Evolutionary conservation across 2,797 vertebrate genomes (phyloP), one percentile per base, ranked within the genome.

Genomic region (Molossus alvarezi): DNA sequence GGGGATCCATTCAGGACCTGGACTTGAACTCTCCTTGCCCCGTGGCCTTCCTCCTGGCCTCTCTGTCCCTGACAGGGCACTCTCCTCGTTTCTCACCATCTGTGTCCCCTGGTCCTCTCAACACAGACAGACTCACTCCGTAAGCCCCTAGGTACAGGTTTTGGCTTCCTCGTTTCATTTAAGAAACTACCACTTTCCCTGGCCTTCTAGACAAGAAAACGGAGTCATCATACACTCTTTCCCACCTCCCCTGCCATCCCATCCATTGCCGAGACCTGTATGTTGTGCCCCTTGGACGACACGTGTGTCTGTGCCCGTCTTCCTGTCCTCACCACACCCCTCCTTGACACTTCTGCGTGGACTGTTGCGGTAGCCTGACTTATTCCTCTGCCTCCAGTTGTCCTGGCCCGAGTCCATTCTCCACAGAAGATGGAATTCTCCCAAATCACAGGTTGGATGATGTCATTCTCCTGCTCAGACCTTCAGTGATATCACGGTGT

Each of bases 381-480:
- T 1, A 76, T 72, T 83, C 72, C 75, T 88, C 69, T 83, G 90
- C 64, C 72, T 96, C 84, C 48, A 29, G 69, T 91, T 75, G 95
- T 86, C 51, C 84, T 86, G 83, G 84, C 88, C 87, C 27, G 29
- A 14, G 21, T 95, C 88, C 83, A 27, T 91, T 83, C 60, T 88
- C 82, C 75, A 91, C 60, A 41, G 72, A 90, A 80, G 55, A 65
- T 94, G 93, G 90, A 95, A 90, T 76, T 92, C 95, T 96, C 96
- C 94, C 96, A 95, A 20, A 94, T 93, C 87, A 75, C 62, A 71
- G 90, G 60, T 80, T 60, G 48, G 79, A 88, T 96, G 97, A 96
- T 95, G 97, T 96, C 33, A 95, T 96, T 88, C 29, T 33, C 85
- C 23, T 51, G n/a, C 89, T 65, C 45, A 72, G 96, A 92, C 85